Percentiles rank a stretch among this genome's conserved stretches.
Evolutionary conservation across 2,888 invertebrate genomes (phyloP).

Genomic region (Drosophila anomalata): DNA sequence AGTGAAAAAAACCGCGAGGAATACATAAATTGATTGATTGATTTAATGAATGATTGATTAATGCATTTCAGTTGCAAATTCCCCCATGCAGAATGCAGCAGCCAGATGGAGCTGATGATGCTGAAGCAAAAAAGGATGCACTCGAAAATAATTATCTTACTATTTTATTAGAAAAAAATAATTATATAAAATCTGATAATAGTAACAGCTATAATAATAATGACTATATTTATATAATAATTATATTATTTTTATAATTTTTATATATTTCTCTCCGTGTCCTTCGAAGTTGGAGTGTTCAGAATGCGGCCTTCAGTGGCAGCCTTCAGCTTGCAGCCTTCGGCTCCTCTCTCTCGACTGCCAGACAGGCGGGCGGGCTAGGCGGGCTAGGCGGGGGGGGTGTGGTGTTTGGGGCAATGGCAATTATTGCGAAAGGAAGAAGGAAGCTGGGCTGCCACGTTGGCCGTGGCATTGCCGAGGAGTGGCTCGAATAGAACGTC

Average conservation of each 20-base stretch:
- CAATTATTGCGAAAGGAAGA: conserved; percentile 43
- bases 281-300: conserved; percentile 37
- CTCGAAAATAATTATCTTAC: background rate
- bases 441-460: conserved; percentile 34
- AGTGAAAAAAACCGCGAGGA: conserved; percentile 49
- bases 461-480: conserved; percentile 43
- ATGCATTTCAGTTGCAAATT: conserved; percentile 80
- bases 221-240: no score
- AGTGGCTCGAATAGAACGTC: conserved; percentile 16
- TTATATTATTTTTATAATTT: background rate
- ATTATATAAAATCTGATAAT: no score
- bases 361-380: conserved; percentile 73
- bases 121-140: conserved; percentile 26
- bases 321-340: conserved; percentile 55
- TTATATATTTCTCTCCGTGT: background rate
- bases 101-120: conserved; percentile 28
- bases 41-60: conserved; percentile 81
- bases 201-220: no score
- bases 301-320: conserved; percentile 68
- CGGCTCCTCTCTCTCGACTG: conserved; percentile 49
- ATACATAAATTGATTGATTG: conserved; percentile 77
- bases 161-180: background rate
- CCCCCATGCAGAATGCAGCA: conserved; percentile 74
- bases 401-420: conserved; percentile 10
- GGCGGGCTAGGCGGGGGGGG: background rate